phyloP scores from a whole-genome alignment of 2,888 invertebrate genomes.

The Rhopalosiphum nymphaeae region DNA sequence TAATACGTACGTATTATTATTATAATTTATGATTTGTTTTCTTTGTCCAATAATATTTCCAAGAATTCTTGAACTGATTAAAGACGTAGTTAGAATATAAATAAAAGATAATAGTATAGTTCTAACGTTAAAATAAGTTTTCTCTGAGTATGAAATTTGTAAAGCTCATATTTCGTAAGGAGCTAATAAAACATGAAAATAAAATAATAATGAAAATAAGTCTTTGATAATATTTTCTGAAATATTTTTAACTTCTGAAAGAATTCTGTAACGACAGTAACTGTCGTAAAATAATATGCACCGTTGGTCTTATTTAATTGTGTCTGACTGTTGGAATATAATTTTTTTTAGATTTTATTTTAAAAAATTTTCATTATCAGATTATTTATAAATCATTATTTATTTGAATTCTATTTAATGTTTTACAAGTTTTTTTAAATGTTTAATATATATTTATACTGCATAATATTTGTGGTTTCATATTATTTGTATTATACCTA shows the following conservation, averaged over 20 bases:
- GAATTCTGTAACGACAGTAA: background rate
- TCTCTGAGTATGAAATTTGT: too few relatives aligned
- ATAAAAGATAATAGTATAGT: background rate
- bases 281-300: background rate
- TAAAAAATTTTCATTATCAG: background rate
- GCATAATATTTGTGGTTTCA: background rate
- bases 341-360: constrained; percentile 1
- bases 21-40: background rate
- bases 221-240: background rate
- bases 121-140: background rate
- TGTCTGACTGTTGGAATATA: background rate
- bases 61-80: background rate
- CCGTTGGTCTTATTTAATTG: background rate
- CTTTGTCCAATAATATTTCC: background rate
- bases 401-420: background rate
- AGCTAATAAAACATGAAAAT: too few relatives aligned
- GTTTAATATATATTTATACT: background rate
- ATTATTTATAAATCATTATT: background rate
- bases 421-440: background rate
- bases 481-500: background rate
- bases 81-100: background rate
- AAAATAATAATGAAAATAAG: too few relatives aligned
- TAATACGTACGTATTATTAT: background rate
- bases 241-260: background rate
- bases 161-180: too few relatives aligned